phyloP scores from a whole-genome alignment of 2,888 invertebrate genomes.

The Calliopum simillimum region DNA sequence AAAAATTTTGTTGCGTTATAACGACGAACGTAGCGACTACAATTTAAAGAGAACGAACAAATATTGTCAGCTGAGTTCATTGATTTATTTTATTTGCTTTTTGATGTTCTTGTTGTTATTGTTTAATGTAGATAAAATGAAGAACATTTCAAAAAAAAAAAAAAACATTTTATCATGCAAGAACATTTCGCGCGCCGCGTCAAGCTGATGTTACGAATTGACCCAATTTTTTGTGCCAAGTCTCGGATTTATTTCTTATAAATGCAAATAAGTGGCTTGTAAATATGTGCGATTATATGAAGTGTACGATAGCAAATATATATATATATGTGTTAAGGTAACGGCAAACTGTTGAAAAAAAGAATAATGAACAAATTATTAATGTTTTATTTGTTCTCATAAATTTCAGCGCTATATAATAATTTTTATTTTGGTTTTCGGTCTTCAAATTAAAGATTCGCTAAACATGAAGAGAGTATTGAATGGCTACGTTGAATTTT shows the following conservation, averaged over 20 bases:
- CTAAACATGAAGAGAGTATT: no score
- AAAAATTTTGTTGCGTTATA: background rate
- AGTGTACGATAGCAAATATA: no score
- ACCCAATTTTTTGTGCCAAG: background rate
- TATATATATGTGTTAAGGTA: no score
- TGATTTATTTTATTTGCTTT: background rate
- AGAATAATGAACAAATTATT: no score
- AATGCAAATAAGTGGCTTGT: no score
- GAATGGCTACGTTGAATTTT: no score
- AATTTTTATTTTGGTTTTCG: no score
- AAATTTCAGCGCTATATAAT: no score
- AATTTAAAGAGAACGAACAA: background rate
- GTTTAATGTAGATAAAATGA: background rate
- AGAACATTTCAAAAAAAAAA: background rate
- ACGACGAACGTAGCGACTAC: background rate
- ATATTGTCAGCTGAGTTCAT: conserved; percentile 1
- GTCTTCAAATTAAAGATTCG: no score
- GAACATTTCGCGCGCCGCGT: background rate
- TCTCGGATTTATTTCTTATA: background rate
- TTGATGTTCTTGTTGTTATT: background rate
- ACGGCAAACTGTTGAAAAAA: no score
- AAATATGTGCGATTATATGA: no score
- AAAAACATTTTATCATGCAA: conserved; percentile 1
- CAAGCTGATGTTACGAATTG: background rate
- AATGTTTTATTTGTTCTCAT: no score